phyloP scores from a whole-genome alignment of 2,113 vertebrate species.

The Osmerus eperlanus region DNA sequence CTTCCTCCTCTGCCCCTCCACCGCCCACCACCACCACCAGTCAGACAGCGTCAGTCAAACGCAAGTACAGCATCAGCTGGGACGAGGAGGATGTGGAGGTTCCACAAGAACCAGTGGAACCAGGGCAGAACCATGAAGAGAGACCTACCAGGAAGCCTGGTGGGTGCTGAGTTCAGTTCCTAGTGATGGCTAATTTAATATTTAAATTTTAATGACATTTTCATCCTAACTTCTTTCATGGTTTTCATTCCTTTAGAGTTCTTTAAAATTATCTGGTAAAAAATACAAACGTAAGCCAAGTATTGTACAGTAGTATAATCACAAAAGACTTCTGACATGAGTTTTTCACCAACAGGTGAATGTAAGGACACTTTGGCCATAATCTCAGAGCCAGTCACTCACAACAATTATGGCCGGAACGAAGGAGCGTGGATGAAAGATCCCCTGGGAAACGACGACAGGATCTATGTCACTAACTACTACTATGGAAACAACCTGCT shows the following conservation, averaged over 20 bases:
- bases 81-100: slow-evolving; percentile 45
- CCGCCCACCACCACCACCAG: slow-evolving; percentile 6
- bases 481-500: slow-evolving; percentile 92
- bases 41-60: slow-evolving; percentile 27
- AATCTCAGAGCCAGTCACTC: slow-evolving; percentile 87
- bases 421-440: slow-evolving; percentile 99
- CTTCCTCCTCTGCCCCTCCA: slow-evolving; percentile 11
- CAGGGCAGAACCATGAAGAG: slow-evolving; percentile 43
- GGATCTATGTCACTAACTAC: slow-evolving; percentile 93
- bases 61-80: slow-evolving; percentile 64
- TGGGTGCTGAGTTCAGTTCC: slow-evolving; percentile 28
- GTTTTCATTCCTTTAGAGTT: not conserved
- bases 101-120: slow-evolving; percentile 6
- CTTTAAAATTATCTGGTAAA: no score
- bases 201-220: not conserved
- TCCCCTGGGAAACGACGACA: slow-evolving; percentile 79
- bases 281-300: no score
- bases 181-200: not conserved
- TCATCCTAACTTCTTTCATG: slow-evolving; percentile 13
- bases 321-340: not conserved
- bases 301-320: no score
- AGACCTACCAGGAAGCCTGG: slow-evolving; percentile 44
- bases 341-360: slow-evolving; percentile 70
- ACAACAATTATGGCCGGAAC: slow-evolving; percentile 88
- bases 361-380: slow-evolving; percentile 95